Evolutionary conservation across 2,797 vertebrate genomes (phyloP).

Genomic region (Sphenopsis melanotis): DNA sequence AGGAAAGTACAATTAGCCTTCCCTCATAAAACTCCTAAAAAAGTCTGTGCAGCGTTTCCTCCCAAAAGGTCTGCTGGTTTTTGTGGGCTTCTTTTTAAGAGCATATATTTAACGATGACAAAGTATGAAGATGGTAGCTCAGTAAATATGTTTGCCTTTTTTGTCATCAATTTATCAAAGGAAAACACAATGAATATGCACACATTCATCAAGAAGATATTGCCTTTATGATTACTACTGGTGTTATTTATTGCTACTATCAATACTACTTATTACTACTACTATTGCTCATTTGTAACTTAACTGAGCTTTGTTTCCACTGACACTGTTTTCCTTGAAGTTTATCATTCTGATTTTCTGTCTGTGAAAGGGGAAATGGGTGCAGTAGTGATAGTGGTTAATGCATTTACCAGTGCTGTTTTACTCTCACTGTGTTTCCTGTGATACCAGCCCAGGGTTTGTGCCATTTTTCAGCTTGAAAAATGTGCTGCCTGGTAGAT

Average conservation of each 20-base stretch:
- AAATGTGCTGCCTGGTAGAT: slow-evolving; percentile 23
- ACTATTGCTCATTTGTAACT: not conserved
- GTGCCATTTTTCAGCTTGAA: slow-evolving; percentile 21
- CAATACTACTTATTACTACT: not conserved
- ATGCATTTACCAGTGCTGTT: not conserved
- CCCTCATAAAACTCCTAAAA: not conserved
- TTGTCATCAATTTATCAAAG: not conserved
- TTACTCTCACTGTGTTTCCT: not conserved
- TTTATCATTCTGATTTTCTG: not conserved
- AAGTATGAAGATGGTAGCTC: not conserved
- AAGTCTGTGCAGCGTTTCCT: not conserved
- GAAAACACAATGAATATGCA: not conserved
- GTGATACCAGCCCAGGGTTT: not conserved
- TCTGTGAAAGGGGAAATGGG: not conserved
- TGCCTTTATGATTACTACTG: not conserved
- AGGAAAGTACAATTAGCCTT: slow-evolving; percentile 17
- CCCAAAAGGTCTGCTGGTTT: not conserved
- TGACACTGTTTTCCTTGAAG: not conserved
- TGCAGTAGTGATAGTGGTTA: not conserved
- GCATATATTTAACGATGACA: not conserved
- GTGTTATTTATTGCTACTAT: not conserved
- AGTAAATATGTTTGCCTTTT: not conserved
- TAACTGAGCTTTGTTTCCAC: not conserved
- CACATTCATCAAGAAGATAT: not conserved
- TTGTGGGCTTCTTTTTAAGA: not conserved